Percentiles rank a stretch among this genome's conserved stretches.
These are phyloP conservation scores for Drosophila varians DNA, from an alignment of 1,140 invertebrate species.

Conservation along the genomic window DNA sequence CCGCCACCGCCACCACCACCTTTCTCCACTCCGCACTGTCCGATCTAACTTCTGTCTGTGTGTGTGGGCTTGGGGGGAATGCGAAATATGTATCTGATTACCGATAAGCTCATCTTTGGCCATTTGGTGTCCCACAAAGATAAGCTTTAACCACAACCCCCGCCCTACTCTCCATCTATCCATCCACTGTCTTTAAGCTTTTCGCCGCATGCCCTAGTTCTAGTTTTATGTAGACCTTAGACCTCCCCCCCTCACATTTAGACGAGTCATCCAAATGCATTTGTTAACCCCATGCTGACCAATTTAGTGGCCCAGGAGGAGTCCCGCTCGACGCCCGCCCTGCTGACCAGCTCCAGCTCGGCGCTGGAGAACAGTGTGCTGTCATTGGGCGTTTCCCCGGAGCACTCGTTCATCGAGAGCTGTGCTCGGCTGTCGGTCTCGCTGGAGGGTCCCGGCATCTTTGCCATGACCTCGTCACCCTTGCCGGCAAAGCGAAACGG, in stretches of 20 bases:
- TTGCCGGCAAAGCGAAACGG: slow-evolving; percentile 62
- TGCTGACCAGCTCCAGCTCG: slow-evolving; percentile 88
- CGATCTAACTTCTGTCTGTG: slow-evolving; percentile 36
- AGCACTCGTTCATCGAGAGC: slow-evolving; percentile 92
- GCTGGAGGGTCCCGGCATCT: slow-evolving; percentile 87
- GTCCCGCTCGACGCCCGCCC: slow-evolving; percentile 92
- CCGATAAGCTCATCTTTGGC: slow-evolving; percentile 39
- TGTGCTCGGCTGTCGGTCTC: slow-evolving; percentile 93
- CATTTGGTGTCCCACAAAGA: slow-evolving; percentile 27
- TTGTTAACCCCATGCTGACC: slow-evolving; percentile 40
- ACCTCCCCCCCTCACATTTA: background rate
- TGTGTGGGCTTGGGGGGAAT: slow-evolving; percentile 9
- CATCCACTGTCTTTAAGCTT: slow-evolving; percentile 11
- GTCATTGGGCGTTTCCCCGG: slow-evolving; percentile 91
- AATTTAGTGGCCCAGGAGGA: slow-evolving; percentile 87
- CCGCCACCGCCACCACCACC: background rate
- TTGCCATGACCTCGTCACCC: slow-evolving; percentile 77
- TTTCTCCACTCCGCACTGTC: slow-evolving; percentile 17
- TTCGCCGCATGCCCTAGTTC: slow-evolving; percentile 22
- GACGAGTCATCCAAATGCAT: slow-evolving; percentile 37
- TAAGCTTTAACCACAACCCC: slow-evolving; percentile 1
- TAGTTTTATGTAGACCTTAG: slow-evolving; percentile 19
- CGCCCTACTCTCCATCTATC: background rate
- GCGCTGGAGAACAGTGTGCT: slow-evolving; percentile 84
- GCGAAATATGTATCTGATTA: slow-evolving; percentile 5